These are phyloP conservation scores for Picathartes gymnocephalus DNA, from an alignment of 2,113 vertebrate genomes.

Conservation along the genomic window DNA sequence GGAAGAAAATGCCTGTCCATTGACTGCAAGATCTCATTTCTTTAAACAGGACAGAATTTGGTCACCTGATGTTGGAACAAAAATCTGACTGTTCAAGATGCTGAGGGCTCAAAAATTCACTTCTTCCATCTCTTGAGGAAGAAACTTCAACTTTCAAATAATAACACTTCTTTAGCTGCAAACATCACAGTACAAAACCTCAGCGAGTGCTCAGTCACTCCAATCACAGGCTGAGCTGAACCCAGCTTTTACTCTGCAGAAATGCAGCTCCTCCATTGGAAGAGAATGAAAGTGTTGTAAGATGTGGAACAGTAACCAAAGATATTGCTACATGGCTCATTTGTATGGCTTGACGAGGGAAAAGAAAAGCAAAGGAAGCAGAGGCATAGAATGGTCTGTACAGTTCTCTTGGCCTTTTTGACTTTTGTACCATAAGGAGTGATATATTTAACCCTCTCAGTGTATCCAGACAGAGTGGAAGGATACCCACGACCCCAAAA, in stretches of 20 bases:
- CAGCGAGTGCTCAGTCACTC: not conserved
- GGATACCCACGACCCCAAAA: not conserved
- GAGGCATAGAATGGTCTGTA: not conserved
- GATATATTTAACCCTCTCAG: not conserved
- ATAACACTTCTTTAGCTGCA: not conserved
- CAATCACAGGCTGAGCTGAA: accelerated
- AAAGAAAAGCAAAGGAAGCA: not conserved
- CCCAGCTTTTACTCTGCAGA: not conserved
- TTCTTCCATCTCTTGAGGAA: not conserved
- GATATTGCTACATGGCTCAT: not conserved
- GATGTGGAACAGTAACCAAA: not conserved
- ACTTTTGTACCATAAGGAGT: accelerated
- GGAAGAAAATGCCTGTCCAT: not conserved
- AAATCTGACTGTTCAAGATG: not conserved
- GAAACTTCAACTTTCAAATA: not conserved
- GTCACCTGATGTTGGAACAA: not conserved
- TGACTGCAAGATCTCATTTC: not conserved
- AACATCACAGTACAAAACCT: not conserved
- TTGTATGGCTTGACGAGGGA: not conserved
- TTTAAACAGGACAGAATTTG: not conserved
- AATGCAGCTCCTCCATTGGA: not conserved
- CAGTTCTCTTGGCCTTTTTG: not conserved
- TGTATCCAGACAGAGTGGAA: not conserved
- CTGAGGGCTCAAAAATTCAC: not conserved
- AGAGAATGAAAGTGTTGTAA: not conserved